These are phyloP conservation scores for Carabus problematicus DNA, from an alignment of 2,888 invertebrate genomes.

Conservation along the genomic window DNA sequence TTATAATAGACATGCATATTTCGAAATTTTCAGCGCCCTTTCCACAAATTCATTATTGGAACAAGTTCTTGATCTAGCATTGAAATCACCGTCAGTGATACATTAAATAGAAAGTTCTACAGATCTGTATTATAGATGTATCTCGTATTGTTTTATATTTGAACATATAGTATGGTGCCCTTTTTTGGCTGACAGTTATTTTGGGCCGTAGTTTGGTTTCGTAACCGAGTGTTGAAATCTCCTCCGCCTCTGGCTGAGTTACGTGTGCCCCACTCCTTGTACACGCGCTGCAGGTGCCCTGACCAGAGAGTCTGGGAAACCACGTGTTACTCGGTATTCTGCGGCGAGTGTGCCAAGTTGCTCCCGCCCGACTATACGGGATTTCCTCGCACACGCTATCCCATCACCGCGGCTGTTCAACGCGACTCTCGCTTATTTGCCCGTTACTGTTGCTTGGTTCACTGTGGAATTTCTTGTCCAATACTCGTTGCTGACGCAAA, in stretches of 20 bases:
- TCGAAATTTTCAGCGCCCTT: background rate
- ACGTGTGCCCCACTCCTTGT: background rate
- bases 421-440: slow-evolving; percentile 1
- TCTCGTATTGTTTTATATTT: too few relatives aligned
- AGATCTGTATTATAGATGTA: too few relatives aligned
- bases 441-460: slow-evolving; percentile 13
- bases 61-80: slow-evolving; percentile 17
- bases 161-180: too few relatives aligned
- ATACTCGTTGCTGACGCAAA: background rate
- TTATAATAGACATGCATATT: background rate
- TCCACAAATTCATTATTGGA: background rate
- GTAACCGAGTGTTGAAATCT: background rate
- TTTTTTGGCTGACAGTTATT: too few relatives aligned
- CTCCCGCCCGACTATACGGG: slow-evolving; percentile 11
- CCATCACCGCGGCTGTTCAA: background rate
- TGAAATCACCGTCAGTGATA: slow-evolving; percentile 10
- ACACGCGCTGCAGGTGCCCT: slow-evolving; percentile 9
- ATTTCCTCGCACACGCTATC: slow-evolving; percentile 17
- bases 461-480: slow-evolving; percentile 20
- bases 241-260: background rate
- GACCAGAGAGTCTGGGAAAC: slow-evolving; percentile 7
- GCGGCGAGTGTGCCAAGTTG: slow-evolving; percentile 5
- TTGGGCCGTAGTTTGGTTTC: too few relatives aligned
- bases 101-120: too few relatives aligned
- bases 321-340: slow-evolving; percentile 7